Conservation (phyloP, 2,113 vertebrate species). For the Nannobrachium achirus region DNA sequence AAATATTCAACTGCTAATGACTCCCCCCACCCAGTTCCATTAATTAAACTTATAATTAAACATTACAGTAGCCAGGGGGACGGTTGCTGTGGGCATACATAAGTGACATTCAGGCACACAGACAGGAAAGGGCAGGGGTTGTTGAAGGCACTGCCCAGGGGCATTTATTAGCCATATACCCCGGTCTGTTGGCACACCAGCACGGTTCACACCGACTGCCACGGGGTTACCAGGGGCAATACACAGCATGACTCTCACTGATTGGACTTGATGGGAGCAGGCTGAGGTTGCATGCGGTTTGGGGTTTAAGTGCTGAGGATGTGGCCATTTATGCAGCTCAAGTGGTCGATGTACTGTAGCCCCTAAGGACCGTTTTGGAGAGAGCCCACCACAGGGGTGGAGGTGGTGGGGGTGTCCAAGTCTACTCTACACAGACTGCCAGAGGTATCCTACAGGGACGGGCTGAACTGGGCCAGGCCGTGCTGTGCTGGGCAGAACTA, state of each 20-base stretch:
- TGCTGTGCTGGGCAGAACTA: conserved; percentile 34
- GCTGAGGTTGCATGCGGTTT: conserved; percentile 37
- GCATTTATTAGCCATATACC: conserved; percentile 57
- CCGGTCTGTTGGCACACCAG: conserved; percentile 48
- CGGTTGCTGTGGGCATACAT: conserved; percentile 32
- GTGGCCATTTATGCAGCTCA: conserved; percentile 57
- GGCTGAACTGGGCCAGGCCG: conserved; percentile 34
- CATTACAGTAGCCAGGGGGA: conserved; percentile 62
- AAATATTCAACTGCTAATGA: conserved; percentile 45
- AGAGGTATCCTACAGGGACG: conserved; percentile 53
- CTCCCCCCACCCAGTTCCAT: conserved; percentile 40
- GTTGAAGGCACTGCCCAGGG: conserved; percentile 58
- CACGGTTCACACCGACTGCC: conserved; percentile 45
- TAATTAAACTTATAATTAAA: conserved; percentile 74
- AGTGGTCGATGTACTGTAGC: conserved; percentile 43
- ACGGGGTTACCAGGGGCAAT: conserved; percentile 62
- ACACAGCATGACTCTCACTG: conserved; percentile 52
- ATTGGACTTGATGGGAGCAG: conserved; percentile 62
- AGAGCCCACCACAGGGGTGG: conserved; percentile 36
- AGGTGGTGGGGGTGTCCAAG: conserved; percentile 2
- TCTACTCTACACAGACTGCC: conserved; percentile 20
- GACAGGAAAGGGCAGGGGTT: conserved; percentile 57
- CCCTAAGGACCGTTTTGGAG: conserved; percentile 23
- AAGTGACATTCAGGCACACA: conserved; percentile 42
- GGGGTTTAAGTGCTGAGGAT: conserved; percentile 58